Evolutionary conservation across 37 sponge, comb jelly and placozoan genomes (phyloP).

Genomic region (Mnemiopsis leidyi): DNA sequence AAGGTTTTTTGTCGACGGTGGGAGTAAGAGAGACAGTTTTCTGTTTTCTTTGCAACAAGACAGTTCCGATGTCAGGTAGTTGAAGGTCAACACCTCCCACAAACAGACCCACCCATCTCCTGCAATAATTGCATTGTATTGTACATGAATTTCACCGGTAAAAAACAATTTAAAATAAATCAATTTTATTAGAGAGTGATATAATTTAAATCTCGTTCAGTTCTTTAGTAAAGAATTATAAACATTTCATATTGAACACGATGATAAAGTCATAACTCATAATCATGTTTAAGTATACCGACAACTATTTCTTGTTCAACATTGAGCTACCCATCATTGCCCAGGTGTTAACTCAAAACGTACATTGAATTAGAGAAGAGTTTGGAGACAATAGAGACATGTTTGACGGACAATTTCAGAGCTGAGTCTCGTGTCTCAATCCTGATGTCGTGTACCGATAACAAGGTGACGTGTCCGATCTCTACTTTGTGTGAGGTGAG

Average conservation of each 20-base stretch:
- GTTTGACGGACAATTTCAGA: background rate
- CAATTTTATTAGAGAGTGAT: no score
- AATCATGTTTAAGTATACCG: no score
- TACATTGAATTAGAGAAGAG: constrained; percentile 5
- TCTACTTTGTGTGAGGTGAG: background rate
- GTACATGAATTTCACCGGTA: no score
- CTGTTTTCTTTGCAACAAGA: background rate
- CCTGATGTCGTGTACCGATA: background rate
- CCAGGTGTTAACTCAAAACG: no score
- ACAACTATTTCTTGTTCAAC: no score
- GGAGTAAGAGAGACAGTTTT: background rate
- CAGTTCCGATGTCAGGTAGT: background rate
- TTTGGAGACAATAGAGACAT: background rate
- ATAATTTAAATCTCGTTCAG: no score
- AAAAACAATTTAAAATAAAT: no score
- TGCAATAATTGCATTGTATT: background rate
- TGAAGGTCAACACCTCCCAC: background rate
- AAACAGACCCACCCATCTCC: constrained; percentile 9
- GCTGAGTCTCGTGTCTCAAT: background rate
- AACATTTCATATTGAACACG: no score
- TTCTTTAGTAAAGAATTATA: no score
- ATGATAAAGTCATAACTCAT: no score
- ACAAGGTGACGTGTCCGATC: constrained; percentile 24
- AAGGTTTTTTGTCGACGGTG: background rate
- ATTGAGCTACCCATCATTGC: no score